Evolutionary conservation across 2,888 invertebrate species (phyloP).

Genomic region (Polydrusus cervinus): DNA sequence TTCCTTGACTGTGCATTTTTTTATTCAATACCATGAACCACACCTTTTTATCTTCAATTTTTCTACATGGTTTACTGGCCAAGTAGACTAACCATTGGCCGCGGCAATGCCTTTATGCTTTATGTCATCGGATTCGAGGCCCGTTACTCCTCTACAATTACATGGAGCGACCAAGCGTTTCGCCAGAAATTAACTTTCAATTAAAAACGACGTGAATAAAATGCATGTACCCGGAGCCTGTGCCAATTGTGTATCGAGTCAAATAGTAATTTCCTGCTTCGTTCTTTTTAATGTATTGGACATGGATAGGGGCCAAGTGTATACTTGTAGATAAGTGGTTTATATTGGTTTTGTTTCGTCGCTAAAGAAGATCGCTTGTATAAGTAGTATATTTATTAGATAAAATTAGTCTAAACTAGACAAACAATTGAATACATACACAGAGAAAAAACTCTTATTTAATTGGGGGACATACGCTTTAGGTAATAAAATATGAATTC

Average conservation of each 20-base stretch:
- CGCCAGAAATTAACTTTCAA: constrained; percentile 55
- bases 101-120: constrained; percentile 39
- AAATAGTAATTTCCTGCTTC: constrained; percentile 52
- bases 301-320: constrained; percentile 46
- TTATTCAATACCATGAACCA: background rate
- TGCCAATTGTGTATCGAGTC: constrained; percentile 52
- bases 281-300: constrained; percentile 49
- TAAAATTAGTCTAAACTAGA: background rate
- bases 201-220: constrained; percentile 55
- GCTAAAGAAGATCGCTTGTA: constrained; percentile 2
- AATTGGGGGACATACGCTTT: too few species aligned
- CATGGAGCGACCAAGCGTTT: constrained; percentile 51
- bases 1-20: background rate
- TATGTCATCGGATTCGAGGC: constrained; percentile 51
- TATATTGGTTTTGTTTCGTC: constrained; percentile 2
- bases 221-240: constrained; percentile 51
- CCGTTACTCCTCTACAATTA: constrained; percentile 52
- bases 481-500: too few species aligned
- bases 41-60: constrained; percentile 31
- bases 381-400: constrained; percentile 6
- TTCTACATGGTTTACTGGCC: constrained; percentile 30
- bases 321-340: constrained; percentile 16
- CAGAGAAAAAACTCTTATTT: too few species aligned
- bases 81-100: constrained; percentile 33
- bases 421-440: too few species aligned